A percentile compares a stretch with the other conserved stretches of the same genome.
phyloP scores from a whole-genome alignment of 1,140 invertebrate genomes.

The Ceratitis capitata region DNA sequence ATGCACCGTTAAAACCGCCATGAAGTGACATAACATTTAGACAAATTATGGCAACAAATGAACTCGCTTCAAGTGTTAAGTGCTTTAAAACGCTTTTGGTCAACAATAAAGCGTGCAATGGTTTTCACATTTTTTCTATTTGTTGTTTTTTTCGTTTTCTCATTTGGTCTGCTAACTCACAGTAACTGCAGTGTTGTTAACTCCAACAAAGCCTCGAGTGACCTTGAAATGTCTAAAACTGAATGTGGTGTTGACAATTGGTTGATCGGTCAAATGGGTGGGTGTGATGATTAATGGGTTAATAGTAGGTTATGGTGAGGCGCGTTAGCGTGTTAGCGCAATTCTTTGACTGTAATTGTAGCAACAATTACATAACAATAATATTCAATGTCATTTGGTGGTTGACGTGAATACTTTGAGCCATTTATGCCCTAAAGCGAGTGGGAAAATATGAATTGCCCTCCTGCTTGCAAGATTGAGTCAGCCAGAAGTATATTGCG shows the following conservation, averaged over 20 bases:
- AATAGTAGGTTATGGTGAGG: background rate
- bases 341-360: background rate
- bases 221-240: background rate
- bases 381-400: background rate
- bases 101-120: background rate
- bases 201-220: background rate
- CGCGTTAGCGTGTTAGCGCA: background rate
- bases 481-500: too few species aligned
- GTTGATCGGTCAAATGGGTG: background rate
- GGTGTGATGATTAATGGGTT: background rate
- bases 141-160: background rate
- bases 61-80: background rate
- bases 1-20: background rate
- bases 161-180: background rate
- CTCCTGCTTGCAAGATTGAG: too few species aligned
- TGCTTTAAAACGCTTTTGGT: background rate
- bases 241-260: background rate
- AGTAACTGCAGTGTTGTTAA: background rate
- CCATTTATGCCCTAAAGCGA: too few species aligned
- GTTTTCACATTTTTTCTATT: background rate
- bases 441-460: too few species aligned
- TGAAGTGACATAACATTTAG: background rate
- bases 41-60: background rate
- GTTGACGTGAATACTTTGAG: too few species aligned
- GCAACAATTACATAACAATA: background rate